These are phyloP conservation scores for Amphilophus citrinellus DNA, from an alignment of 2,113 vertebrate genomes.

Conservation along the genomic window DNA sequence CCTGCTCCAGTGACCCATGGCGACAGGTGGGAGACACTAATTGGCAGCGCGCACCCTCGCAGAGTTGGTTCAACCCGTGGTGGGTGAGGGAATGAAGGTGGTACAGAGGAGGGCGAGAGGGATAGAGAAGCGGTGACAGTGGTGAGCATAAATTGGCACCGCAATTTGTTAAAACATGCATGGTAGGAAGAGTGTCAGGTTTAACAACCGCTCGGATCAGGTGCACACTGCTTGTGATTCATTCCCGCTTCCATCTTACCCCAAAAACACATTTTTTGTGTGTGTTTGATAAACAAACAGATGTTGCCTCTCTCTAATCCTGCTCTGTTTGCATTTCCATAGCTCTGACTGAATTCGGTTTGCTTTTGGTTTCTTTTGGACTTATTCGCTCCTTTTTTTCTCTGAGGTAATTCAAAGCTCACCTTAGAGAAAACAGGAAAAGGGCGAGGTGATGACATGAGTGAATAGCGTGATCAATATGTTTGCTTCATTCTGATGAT, in stretches of 20 bases:
- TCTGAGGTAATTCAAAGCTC: background rate
- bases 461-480: conserved; percentile 41
- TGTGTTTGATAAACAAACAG: conserved; percentile 23
- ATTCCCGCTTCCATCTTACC: background rate
- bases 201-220: background rate
- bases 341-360: background rate
- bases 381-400: background rate
- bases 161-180: background rate
- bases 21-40: conserved; percentile 80
- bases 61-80: conserved; percentile 33
- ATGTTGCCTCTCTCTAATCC: background rate
- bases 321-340: conserved; percentile 1
- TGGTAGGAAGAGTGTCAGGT: background rate
- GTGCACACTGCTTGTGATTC: background rate
- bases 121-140: background rate
- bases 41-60: conserved; percentile 67
- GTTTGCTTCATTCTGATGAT: conserved; percentile 29
- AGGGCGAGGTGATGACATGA: conserved; percentile 7
- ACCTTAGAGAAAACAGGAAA: conserved; percentile 5
- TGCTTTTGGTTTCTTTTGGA: background rate
- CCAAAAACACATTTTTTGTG: background rate
- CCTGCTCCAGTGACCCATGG: conserved; percentile 69
- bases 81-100: conserved; percentile 33
- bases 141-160: background rate
- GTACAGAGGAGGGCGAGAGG: conserved; percentile 8